Evolutionary conservation across 2,113 vertebrate genomes (phyloP).

Genomic region (Piaya cayana): DNA sequence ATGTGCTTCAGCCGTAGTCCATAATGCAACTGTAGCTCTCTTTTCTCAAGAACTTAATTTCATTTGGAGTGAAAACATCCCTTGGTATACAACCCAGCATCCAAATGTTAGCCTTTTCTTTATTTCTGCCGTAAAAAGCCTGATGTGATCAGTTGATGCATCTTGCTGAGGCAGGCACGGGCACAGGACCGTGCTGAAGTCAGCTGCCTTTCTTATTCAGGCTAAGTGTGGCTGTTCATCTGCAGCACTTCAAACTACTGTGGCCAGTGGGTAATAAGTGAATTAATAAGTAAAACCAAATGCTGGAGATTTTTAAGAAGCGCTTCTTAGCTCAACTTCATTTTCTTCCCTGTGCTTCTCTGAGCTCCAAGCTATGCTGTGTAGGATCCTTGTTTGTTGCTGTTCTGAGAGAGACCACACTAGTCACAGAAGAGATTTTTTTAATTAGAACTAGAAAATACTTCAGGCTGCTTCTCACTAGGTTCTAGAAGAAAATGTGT

Average conservation of each 20-base stretch:
- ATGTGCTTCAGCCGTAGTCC: neutral
- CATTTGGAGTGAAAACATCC: neutral
- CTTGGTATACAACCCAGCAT: neutral
- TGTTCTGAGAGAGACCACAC: neutral
- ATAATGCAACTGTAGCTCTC: neutral
- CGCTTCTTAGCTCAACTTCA: neutral
- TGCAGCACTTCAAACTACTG: neutral
- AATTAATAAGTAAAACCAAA: neutral
- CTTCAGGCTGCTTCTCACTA: neutral
- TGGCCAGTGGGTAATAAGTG: neutral
- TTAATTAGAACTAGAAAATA: neutral
- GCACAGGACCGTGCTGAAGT: neutral
- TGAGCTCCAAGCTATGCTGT: neutral
- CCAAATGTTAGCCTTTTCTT: neutral
- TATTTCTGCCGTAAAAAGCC: neutral
- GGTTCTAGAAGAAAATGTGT: neutral
- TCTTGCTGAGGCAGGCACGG: neutral
- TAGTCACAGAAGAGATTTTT: neutral
- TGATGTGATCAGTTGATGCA: neutral
- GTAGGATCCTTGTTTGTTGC: neutral
- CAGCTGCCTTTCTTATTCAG: neutral
- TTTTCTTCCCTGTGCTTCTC: neutral
- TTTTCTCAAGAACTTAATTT: neutral
- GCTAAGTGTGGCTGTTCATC: neutral
- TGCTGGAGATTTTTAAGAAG: neutral